phyloP scores from a whole-genome alignment of 2,113 vertebrate species.

The Burhinus oedicnemus region DNA sequence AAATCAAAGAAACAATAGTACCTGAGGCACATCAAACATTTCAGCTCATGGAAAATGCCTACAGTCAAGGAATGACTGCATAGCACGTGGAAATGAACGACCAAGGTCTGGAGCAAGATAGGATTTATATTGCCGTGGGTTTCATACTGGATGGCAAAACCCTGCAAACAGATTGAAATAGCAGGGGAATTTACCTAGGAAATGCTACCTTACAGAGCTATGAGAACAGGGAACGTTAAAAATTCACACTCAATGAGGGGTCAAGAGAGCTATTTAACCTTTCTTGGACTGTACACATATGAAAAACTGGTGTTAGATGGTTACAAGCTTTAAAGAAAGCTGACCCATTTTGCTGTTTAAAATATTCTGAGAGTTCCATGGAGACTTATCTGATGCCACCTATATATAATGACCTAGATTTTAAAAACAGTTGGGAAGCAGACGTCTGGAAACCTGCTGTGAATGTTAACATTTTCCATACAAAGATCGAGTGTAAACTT shows the following conservation, averaged over 20 bases:
- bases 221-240: neutral
- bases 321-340: neutral
- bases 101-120: neutral
- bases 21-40: neutral
- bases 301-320: neutral
- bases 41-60: neutral
- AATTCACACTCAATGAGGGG: neutral
- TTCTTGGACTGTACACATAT: neutral
- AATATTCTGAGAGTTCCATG: slow-evolving; percentile 7
- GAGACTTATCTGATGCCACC: neutral
- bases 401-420: slow-evolving; percentile 62
- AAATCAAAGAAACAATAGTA: neutral
- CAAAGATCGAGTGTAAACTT: neutral
- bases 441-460: slow-evolving; percentile 40
- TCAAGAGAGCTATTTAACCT: slow-evolving; percentile 14
- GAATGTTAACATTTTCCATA: slow-evolving; percentile 12
- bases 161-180: neutral
- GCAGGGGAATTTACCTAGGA: neutral
- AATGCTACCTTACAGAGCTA: neutral
- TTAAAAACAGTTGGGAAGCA: slow-evolving; percentile 40
- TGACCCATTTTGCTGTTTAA: slow-evolving; percentile 17
- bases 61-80: neutral
- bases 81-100: neutral
- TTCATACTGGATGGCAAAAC: neutral
- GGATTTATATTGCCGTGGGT: neutral